A percentile compares a stretch with the other conserved stretches of the same genome.
Conservation (phyloP, 1,140 invertebrate species). For the Pissodes strobi region DNA sequence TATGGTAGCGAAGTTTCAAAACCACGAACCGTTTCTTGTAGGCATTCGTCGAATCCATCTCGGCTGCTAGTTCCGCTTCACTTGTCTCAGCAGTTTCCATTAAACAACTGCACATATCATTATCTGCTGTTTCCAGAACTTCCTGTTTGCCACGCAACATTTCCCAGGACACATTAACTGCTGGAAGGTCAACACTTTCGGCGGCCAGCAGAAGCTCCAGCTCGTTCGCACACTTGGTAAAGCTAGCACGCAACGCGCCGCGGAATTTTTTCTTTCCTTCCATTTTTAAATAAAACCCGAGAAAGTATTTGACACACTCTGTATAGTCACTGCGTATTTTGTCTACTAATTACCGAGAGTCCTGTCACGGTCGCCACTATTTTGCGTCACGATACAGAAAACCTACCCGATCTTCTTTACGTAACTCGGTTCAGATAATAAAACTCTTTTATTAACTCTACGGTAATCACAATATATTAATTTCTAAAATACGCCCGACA, state of each 20-base stretch:
- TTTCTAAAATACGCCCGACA: too few relatives aligned
- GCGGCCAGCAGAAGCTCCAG: slow-evolving; percentile 9
- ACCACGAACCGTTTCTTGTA: slow-evolving; percentile 1
- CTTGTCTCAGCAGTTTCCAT: slow-evolving; percentile 9
- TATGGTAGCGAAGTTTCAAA: slow-evolving; percentile 9
- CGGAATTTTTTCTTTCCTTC: slow-evolving; percentile 13
- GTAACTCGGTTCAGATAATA: too few relatives aligned
- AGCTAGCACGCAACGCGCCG: slow-evolving; percentile 7
- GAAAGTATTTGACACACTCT: too few relatives aligned
- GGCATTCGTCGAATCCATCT: background rate
- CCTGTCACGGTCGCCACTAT: background rate
- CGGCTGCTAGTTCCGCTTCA: slow-evolving; percentile 9
- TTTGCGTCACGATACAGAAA: background rate
- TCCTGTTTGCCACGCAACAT: too few relatives aligned
- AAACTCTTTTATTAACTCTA: too few relatives aligned
- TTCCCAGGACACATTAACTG: slow-evolving; percentile 15
- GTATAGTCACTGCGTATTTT: background rate
- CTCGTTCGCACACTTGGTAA: slow-evolving; percentile 12
- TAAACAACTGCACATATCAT: background rate
- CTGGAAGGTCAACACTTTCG: too few relatives aligned
- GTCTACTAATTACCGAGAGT: background rate
- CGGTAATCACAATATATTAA: too few relatives aligned
- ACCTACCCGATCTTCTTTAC: too few relatives aligned
- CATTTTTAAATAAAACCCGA: slow-evolving; percentile 4
- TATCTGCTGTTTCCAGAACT: background rate